Conservation (phyloP, 2,797 vertebrate species). For the Phalloptychus januarius region DNA sequence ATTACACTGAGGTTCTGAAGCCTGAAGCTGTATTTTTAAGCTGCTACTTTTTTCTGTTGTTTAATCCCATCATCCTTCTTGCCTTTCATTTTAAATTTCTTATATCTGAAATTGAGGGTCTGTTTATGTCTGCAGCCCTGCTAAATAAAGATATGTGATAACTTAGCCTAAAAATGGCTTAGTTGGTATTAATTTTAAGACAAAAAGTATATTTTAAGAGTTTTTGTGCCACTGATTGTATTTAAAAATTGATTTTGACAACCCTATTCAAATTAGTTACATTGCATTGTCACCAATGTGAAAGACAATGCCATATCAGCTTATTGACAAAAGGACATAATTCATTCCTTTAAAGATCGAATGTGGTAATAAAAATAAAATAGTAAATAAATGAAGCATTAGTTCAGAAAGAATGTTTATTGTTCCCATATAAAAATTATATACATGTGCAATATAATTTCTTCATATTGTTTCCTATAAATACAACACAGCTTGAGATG, state of each 20-base stretch:
- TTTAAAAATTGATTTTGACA: not conserved
- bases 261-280: not conserved
- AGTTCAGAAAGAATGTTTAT: conserved; percentile 41
- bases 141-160: not conserved
- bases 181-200: not conserved
- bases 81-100: not conserved
- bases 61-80: no score
- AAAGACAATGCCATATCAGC: not conserved
- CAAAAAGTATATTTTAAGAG: not conserved
- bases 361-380: not conserved
- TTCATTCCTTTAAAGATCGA: not conserved
- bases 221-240: not conserved
- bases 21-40: no score
- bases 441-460: conserved; percentile 34
- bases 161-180: not conserved
- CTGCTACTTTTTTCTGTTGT: no score
- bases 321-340: not conserved
- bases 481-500: conserved; percentile 32
- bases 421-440: conserved; percentile 36
- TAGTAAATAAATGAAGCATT: not conserved
- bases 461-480: conserved; percentile 28
- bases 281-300: not conserved
- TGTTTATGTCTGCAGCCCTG: not conserved
- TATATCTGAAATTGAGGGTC: not conserved
- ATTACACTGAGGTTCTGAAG: no score